Percentiles rank a stretch among this genome's conserved stretches.
Conservation (phyloP, 2,797 vertebrate species). For the Macropus fuliginosus region DNA sequence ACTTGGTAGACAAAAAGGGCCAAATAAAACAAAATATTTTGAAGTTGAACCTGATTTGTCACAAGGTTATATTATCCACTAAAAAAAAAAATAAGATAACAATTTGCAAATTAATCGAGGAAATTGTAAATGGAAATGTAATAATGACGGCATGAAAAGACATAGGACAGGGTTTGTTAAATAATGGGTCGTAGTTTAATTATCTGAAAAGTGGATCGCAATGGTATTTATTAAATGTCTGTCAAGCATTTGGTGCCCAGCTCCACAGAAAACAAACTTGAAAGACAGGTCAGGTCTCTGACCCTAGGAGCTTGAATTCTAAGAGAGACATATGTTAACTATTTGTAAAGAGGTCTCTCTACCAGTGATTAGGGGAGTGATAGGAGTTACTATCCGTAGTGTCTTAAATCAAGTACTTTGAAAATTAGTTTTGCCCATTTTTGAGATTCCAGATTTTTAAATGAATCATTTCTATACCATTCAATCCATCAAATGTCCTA, state of each 20-base stretch:
- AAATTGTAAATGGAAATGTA: not conserved
- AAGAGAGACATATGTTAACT: not conserved
- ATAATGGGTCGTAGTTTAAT: not conserved
- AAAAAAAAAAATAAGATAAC: slow-evolving; percentile 16
- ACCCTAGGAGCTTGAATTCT: not conserved
- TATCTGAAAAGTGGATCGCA: not conserved
- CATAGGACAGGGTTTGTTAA: not conserved
- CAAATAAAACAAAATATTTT: slow-evolving; percentile 46
- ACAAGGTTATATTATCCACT: not conserved
- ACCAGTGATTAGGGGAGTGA: not conserved
- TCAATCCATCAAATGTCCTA: not conserved
- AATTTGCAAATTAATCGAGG: not conserved
- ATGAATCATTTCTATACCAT: not conserved
- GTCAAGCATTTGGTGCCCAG: slow-evolving; percentile 7
- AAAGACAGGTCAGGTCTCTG: slow-evolving; percentile 1
- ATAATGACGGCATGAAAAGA: not conserved
- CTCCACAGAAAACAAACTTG: slow-evolving; percentile 18
- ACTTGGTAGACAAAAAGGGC: slow-evolving; percentile 2
- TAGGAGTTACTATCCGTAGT: not conserved
- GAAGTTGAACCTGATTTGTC: slow-evolving; percentile 40
- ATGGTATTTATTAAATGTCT: not conserved
- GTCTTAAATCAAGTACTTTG: not conserved
- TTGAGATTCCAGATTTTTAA: not conserved
- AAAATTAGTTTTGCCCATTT: not conserved
- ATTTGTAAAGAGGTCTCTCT: not conserved